Conservation (phyloP, 2,888 invertebrate species). For the Cephus pygmeus region DNA sequence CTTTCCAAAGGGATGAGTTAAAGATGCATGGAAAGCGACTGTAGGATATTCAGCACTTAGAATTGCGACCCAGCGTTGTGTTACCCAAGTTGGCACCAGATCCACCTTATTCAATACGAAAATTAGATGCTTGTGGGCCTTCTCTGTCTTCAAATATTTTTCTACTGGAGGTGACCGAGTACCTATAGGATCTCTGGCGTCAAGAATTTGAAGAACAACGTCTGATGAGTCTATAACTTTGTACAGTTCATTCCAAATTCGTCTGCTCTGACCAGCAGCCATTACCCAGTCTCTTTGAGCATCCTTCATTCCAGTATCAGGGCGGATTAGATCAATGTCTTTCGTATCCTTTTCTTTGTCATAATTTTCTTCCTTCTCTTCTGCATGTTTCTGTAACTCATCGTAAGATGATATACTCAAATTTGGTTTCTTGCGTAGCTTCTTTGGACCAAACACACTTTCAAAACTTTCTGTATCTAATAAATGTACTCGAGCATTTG, state of each 20-base stretch:
- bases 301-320: conserved; percentile 82
- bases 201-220: conserved; percentile 94
- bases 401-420: conserved; percentile 80
- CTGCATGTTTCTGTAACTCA: conserved; percentile 79
- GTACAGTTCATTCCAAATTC: conserved; percentile 99
- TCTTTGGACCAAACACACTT: conserved; percentile 95
- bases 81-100: conserved; percentile 97
- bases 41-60: conserved; percentile 96
- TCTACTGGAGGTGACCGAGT: conserved; percentile 92
- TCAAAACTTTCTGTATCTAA: conserved; percentile 96
- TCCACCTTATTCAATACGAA: conserved; percentile 97
- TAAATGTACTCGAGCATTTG: conserved; percentile 92
- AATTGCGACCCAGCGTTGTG: conserved; percentile 96
- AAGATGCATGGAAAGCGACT: conserved; percentile 97
- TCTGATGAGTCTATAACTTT: conserved; percentile 99
- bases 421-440: conserved; percentile 90
- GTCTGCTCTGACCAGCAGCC: conserved; percentile 93
- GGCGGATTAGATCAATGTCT: conserved; percentile 85
- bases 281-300: conserved; percentile 93
- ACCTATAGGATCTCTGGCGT: conserved; percentile 97
- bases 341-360: conserved; percentile 75
- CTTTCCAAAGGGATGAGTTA: conserved; percentile 98
- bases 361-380: conserved; percentile 80
- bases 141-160: conserved; percentile 92
- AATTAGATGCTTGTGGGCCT: conserved; percentile 96